A percentile compares a stretch with the other conserved stretches of the same genome.
Evolutionary conservation across 2,113 vertebrate species (phyloP).

Genomic region (Cryptomyrus ogoouensis): DNA sequence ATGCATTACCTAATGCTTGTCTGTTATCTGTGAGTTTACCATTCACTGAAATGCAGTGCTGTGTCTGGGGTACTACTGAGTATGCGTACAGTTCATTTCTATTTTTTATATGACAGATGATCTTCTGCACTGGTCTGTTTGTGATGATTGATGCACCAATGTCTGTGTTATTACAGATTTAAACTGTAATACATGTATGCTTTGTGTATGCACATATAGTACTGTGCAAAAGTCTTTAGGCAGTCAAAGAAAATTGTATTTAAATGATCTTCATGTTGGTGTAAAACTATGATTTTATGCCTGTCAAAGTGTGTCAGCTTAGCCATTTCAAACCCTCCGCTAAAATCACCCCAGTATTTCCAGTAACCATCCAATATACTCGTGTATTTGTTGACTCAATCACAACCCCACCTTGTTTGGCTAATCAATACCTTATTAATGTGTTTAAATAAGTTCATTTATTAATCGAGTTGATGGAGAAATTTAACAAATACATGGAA

Average conservation of each 20-base stretch:
- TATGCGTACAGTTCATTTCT: not conserved
- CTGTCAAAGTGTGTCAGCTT: not conserved
- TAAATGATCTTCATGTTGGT: not conserved
- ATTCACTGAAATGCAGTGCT: slow-evolving; percentile 6
- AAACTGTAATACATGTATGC: not conserved
- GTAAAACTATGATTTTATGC: not conserved
- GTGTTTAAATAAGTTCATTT: not conserved
- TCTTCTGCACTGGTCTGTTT: not conserved
- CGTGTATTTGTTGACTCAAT: not conserved
- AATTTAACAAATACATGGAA: not conserved
- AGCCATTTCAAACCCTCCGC: not conserved
- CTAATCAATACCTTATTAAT: not conserved
- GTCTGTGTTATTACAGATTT: not conserved
- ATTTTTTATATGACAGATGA: no score
- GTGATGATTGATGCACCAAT: not conserved
- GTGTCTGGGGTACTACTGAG: not conserved
- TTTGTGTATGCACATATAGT: not conserved
- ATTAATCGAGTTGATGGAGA: not conserved
- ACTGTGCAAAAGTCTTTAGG: not conserved
- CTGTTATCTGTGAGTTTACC: not conserved
- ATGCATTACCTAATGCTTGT: slow-evolving; percentile 20
- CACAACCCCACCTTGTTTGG: not conserved
- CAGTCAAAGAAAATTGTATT: not conserved
- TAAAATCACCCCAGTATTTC: not conserved
- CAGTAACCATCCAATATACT: not conserved